These are phyloP conservation scores for Nephrotoma guestfalica DNA, from an alignment of 2,888 invertebrate species.

Conservation along the genomic window DNA sequence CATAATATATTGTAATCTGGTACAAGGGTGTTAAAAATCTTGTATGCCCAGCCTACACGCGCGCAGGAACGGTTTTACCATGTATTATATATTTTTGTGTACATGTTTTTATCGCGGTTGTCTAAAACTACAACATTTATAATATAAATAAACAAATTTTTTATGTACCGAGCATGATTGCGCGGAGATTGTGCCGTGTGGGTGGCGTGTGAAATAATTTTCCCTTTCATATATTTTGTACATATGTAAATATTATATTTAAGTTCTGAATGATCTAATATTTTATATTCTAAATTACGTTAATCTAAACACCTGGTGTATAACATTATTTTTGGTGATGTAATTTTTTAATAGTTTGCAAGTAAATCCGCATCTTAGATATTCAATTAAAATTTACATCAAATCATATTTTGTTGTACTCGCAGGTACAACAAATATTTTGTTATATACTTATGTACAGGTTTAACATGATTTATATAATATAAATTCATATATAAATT, in stretches of 20 bases:
- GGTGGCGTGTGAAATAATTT: neutral
- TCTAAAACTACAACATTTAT: neutral
- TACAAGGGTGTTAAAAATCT: neutral
- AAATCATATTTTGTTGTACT: neutral
- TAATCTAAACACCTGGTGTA: neutral
- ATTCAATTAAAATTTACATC: neutral
- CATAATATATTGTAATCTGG: neutral
- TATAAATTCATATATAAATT: neutral
- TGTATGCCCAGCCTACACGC: neutral
- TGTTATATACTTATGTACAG: neutral
- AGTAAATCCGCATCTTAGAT: neutral
- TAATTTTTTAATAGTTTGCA: neutral
- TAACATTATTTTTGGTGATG: neutral
- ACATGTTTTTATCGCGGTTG: neutral
- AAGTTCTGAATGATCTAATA: neutral
- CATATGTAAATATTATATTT: neutral
- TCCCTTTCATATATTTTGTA: neutral
- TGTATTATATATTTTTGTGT: neutral
- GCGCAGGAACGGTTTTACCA: neutral
- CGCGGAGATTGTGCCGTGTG: neutral
- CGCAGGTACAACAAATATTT: neutral
- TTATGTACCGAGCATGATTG: neutral
- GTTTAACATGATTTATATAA: neutral
- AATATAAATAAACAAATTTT: neutral
- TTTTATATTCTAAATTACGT: neutral